Conservation (phyloP, 2,888 invertebrate genomes). For the Patella caerulea region DNA sequence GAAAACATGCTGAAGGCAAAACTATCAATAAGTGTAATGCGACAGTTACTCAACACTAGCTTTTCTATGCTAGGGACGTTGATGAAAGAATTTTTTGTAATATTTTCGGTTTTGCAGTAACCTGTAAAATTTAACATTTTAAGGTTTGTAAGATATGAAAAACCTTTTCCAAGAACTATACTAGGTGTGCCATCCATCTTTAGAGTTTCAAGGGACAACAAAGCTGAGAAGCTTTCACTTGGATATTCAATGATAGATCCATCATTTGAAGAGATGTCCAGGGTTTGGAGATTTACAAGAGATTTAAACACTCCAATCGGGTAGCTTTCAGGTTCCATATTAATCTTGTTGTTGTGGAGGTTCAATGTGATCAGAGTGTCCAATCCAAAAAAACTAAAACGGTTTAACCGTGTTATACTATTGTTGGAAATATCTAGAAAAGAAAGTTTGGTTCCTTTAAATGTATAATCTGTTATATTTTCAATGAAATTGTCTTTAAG, state of each 20-base stretch:
- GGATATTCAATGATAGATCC: background rate
- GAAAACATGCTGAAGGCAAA: background rate
- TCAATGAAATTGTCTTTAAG: background rate
- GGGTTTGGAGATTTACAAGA: background rate
- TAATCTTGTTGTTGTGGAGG: background rate
- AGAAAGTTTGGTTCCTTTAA: background rate
- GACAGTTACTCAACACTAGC: slow-evolving; percentile 7
- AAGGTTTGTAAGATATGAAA: slow-evolving; percentile 9
- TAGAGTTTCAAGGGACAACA: background rate
- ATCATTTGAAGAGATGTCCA: background rate
- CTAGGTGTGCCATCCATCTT: slow-evolving; percentile 3
- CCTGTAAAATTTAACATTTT: slow-evolving; percentile 5
- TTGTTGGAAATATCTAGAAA: background rate
- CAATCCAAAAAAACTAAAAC: background rate
- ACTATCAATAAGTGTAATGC: background rate
- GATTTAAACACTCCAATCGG: background rate
- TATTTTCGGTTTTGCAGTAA: background rate
- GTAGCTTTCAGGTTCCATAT: background rate
- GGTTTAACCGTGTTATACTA: background rate
- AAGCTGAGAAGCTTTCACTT: background rate
- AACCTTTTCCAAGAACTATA: background rate
- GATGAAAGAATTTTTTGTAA: background rate
- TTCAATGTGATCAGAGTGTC: background rate
- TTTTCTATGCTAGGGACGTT: background rate
- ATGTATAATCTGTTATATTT: background rate